Evolutionary conservation across 2,888 invertebrate species (phyloP).

Genomic region (Rhagonycha lutea): DNA sequence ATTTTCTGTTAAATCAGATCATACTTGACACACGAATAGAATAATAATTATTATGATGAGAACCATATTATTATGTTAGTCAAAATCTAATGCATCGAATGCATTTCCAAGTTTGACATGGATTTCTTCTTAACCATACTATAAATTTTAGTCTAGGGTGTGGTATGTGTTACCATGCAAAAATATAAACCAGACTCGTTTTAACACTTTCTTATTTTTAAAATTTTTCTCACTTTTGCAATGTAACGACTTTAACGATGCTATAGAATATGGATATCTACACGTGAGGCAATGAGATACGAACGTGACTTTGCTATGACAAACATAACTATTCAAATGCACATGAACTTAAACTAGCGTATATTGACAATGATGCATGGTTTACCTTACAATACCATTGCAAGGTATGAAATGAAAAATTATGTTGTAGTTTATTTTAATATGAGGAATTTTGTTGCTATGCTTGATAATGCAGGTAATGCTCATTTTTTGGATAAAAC

Average conservation of each 20-base stretch:
- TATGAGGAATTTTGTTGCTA: neutral
- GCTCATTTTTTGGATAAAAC: neutral
- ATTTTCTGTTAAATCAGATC: neutral
- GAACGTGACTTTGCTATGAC: constrained; percentile 39
- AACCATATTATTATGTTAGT: too few relatives aligned
- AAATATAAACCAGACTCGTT: constrained; percentile 29
- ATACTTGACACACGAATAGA: neutral
- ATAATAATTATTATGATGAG: too few relatives aligned
- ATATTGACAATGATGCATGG: neutral
- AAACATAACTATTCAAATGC: constrained; percentile 28
- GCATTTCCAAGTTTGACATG: too few relatives aligned
- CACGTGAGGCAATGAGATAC: constrained; percentile 43
- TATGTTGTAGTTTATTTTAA: neutral
- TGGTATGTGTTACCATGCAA: neutral
- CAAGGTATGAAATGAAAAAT: constrained; percentile 1
- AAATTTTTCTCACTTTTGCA: constrained; percentile 20
- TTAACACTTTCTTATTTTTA: constrained; percentile 10
- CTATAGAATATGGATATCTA: constrained; percentile 34
- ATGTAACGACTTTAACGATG: constrained; percentile 18
- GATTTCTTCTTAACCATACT: neutral
- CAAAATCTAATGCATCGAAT: neutral
- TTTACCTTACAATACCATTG: neutral
- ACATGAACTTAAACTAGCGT: neutral
- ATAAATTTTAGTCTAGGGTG: neutral
- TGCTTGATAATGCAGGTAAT: neutral